Evolutionary conservation across 2,113 vertebrate genomes (phyloP).

Genomic region (Lepisosteus oculatus): DNA sequence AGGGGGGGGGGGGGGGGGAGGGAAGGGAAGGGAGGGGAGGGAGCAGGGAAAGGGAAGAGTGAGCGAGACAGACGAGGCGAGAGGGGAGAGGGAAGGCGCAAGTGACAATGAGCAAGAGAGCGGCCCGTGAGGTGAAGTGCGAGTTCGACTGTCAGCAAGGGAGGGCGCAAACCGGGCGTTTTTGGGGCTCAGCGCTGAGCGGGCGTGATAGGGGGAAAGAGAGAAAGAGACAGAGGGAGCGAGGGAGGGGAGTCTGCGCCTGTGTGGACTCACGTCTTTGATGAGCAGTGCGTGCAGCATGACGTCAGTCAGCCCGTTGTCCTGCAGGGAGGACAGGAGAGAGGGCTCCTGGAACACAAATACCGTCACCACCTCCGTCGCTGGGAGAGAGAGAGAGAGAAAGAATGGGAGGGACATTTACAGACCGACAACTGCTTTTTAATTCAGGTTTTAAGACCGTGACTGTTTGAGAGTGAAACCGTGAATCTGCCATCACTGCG

Average conservation of each 20-base stretch:
- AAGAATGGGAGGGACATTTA: conserved; percentile 1
- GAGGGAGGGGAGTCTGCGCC: neutral
- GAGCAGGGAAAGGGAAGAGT: conserved; percentile 17
- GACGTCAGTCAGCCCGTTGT: conserved; percentile 92
- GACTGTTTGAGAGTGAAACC: neutral
- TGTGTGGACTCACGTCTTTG: conserved; percentile 81
- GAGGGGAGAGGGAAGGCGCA: conserved; percentile 13
- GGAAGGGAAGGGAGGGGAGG: conserved; percentile 21
- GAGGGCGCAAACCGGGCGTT: too few species aligned
- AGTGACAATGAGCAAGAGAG: neutral
- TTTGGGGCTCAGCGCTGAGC: neutral
- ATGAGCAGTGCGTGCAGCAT: conserved; percentile 93
- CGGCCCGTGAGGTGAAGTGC: neutral
- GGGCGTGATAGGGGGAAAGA: neutral
- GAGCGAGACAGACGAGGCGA: conserved; percentile 9
- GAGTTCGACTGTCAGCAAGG: too few species aligned
- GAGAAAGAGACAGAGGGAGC: neutral
- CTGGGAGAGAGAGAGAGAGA: conserved; percentile 51
- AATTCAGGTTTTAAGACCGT: neutral
- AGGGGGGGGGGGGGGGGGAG: conserved; percentile 28
- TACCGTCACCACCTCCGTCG: conserved; percentile 93
- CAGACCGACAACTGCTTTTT: neutral
- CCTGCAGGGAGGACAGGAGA: conserved; percentile 87
- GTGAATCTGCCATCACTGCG: neutral
- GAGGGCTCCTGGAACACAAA: conserved; percentile 98